These are phyloP conservation scores for Corvus hawaiiensis DNA, from an alignment of 2,113 vertebrate genomes.

Conservation along the genomic window DNA sequence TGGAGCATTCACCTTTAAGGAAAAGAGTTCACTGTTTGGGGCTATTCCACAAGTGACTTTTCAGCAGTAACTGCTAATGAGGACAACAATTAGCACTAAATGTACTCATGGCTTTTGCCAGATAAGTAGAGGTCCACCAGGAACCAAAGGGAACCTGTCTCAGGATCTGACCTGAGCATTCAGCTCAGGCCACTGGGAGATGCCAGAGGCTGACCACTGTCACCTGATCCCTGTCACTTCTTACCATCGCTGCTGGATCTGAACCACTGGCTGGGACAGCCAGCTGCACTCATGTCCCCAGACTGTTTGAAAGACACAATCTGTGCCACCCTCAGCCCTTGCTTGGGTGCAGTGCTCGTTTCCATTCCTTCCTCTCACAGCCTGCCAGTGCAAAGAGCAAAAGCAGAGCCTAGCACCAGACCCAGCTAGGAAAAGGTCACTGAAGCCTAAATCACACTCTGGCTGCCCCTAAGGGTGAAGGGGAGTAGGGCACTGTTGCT, in stretches of 20 bases:
- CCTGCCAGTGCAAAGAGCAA: not conserved
- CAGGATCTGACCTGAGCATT: not conserved
- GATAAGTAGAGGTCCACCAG: not conserved
- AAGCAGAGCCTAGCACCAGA: not conserved
- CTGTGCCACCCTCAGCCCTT: not conserved
- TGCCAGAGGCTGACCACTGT: not conserved
- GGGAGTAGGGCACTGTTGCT: not conserved
- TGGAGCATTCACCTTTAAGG: not conserved
- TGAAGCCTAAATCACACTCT: not conserved
- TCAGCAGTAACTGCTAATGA: not conserved
- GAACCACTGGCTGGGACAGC: not conserved
- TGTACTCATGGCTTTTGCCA: not conserved
- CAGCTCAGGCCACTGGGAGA: not conserved
- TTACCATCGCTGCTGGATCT: not conserved
- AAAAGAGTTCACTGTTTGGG: not conserved
- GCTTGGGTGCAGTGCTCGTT: not conserved
- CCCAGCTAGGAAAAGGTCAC: not conserved
- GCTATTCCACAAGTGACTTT: not conserved
- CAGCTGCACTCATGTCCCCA: not conserved
- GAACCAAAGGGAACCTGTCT: not conserved
- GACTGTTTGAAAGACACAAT: not conserved
- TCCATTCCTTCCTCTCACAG: not conserved
- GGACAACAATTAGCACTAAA: not conserved
- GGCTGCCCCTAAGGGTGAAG: not conserved
- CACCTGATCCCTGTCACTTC: no score